Base-by-base conservation (phyloP, 2,797 vertebrate genomes). In the Rhadinocentrus ornatus region DNA sequence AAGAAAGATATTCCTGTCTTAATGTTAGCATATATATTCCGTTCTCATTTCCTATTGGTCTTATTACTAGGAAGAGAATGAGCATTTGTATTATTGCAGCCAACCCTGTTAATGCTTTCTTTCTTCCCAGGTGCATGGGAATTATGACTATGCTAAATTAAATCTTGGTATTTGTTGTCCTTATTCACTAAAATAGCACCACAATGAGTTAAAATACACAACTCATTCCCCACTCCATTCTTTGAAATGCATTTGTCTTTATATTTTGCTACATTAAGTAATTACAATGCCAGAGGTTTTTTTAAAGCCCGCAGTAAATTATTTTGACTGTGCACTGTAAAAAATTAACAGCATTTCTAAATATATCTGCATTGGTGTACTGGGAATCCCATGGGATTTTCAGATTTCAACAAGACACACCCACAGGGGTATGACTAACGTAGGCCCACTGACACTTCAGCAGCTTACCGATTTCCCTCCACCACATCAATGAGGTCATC, bases 401-500 rank as follows among this genome's bases (percentile, higher is more conserved):
- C 15, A 53, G 71, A 73, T 66, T 66, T 41, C 27, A 44, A n/a
- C 75, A 80, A 68, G 77, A 83, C 89, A 86, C 86, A 71, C 86
- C 85, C 80, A 75, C 66, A 12, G 35, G 31, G 16, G 54, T 69
- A 59, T 56, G 76, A 81, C 64, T 79, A 77, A 74, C 59, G 53
- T 62, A 27, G 41, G 73, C 39, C 53, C 72, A 37, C 54, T 80
- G 67, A 78, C 79, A 66, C 77, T 62, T 78, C 65, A 56, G 76
- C 74, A 81, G 70, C 87, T 84, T 92, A 99, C 98, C 98, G 96
- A 91, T 99, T 99, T 70, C 98, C 98, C 89, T 99, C 98, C 71
- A 99, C 98, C n/a, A 98, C 96, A 0, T 99, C 98, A 29, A 99
- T 99, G 60, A 99, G 96, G 92, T 99, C 97, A 52, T 99, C 98